Conservation (phyloP, 1,140 invertebrate genomes). For the Neodiprion fabricii region DNA sequence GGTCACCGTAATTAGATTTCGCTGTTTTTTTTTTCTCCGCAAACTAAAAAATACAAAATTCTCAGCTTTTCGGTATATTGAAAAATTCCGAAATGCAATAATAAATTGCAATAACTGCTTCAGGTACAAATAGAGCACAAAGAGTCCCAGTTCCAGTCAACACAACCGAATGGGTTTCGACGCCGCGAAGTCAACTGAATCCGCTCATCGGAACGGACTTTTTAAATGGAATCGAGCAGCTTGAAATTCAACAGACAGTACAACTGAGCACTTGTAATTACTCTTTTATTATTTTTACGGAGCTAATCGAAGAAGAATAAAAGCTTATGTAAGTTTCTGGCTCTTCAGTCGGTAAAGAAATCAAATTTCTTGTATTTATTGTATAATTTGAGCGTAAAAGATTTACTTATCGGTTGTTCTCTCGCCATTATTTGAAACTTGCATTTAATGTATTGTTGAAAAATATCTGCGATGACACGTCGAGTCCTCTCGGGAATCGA, state of each 20-base stretch:
- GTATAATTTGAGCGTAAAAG: no score
- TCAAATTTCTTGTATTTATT: no score
- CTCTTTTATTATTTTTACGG: background rate
- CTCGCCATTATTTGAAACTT: no score
- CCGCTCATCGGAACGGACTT: conserved; percentile 38
- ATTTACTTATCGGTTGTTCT: no score
- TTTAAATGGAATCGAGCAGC: conserved; percentile 41
- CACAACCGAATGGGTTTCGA: conserved; percentile 41
- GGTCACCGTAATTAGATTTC: no score
- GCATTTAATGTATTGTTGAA: no score
- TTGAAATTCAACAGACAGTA: conserved; percentile 48
- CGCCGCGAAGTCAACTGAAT: conserved; percentile 35
- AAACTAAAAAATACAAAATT: no score
- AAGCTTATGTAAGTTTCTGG: background rate
- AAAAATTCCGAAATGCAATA: background rate
- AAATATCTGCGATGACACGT: no score
- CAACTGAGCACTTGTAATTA: conserved; percentile 43
- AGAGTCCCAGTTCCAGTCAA: conserved; percentile 31
- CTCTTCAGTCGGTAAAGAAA: no score
- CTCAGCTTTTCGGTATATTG: no score
- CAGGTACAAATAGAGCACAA: conserved; percentile 17
- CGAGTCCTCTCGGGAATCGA: no score
- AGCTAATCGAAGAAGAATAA: background rate
- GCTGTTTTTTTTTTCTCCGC: no score
- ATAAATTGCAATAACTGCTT: background rate